These are phyloP conservation scores for Eubucco bourcierii DNA, from an alignment of 2,113 vertebrate species.

Conservation along the genomic window DNA sequence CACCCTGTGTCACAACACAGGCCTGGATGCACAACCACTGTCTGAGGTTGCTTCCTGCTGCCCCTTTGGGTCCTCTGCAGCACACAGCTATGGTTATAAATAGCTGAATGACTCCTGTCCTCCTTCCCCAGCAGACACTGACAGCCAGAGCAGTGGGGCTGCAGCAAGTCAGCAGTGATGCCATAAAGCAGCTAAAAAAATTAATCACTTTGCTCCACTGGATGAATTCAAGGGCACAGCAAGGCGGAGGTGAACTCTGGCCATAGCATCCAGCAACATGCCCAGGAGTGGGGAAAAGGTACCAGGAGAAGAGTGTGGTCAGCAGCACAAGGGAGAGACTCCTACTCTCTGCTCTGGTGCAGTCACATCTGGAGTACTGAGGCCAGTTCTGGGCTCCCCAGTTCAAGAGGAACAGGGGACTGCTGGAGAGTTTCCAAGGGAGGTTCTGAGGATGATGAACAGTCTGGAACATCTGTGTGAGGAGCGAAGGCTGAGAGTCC, in stretches of 20 bases:
- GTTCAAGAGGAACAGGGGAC: too few species aligned
- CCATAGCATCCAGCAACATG: background rate
- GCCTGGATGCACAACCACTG: slow-evolving; percentile 49
- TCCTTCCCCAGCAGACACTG: slow-evolving; percentile 59
- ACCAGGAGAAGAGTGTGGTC: too few species aligned
- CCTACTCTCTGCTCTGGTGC: too few species aligned
- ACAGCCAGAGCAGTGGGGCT: slow-evolving; percentile 69
- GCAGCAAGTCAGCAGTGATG: slow-evolving; percentile 71
- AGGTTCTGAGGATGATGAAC: too few species aligned
- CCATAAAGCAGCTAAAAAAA: slow-evolving; percentile 76
- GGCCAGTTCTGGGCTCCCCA: too few species aligned
- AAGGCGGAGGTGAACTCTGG: background rate
- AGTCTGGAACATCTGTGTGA: too few species aligned
- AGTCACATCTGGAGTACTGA: too few species aligned
- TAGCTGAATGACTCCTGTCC: slow-evolving; percentile 75
- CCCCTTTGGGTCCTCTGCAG: slow-evolving; percentile 54
- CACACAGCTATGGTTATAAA: slow-evolving; percentile 72
- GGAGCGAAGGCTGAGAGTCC: too few species aligned
- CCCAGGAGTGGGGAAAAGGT: background rate
- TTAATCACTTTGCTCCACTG: slow-evolving; percentile 69
- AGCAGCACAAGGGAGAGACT: too few species aligned
- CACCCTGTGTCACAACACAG: too few species aligned
- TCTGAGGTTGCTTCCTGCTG: slow-evolving; percentile 63
- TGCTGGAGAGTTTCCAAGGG: too few species aligned
- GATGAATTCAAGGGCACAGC: slow-evolving; percentile 76